Evolutionary conservation across 2,113 vertebrate species (phyloP).

Genomic region (Australoheros scitulus): DNA sequence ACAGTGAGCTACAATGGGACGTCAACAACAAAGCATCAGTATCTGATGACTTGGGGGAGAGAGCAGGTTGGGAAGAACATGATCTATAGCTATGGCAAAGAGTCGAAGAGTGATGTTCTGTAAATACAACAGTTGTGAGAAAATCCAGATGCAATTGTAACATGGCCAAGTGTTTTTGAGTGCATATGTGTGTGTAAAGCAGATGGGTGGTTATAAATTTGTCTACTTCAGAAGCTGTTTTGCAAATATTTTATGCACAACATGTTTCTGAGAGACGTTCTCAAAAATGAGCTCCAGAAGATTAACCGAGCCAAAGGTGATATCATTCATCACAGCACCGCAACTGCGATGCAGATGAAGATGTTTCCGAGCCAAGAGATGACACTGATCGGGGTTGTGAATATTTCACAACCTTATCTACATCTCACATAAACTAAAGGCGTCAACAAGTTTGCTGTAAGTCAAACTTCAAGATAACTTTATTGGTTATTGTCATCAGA

Average conservation of each 20-base stretch:
- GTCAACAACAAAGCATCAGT: background rate
- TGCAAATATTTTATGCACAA: conserved; percentile 29
- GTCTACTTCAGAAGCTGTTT: conserved; percentile 62
- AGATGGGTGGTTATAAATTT: conserved; percentile 38
- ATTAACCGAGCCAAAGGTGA: conserved; percentile 2
- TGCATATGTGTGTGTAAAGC: conserved; percentile 11
- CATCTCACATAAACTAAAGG: background rate
- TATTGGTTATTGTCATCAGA: conserved; percentile 3
- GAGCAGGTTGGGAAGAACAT: background rate
- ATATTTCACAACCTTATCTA: background rate
- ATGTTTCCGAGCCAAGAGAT: conserved; percentile 1
- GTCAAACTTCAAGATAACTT: background rate
- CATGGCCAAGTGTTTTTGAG: conserved; percentile 14
- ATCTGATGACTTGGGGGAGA: background rate
- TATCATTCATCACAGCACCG: conserved; percentile 3
- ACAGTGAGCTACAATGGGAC: background rate
- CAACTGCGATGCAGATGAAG: conserved; percentile 5
- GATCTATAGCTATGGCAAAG: conserved; percentile 20
- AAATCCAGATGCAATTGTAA: conserved; percentile 42
- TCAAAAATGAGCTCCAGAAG: conserved; percentile 49
- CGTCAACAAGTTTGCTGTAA: background rate
- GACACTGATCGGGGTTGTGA: background rate
- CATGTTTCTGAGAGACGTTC: conserved; percentile 22
- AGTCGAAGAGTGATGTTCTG: background rate
- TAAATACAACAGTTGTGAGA: conserved; percentile 20